phyloP scores from a whole-genome alignment of 2,113 vertebrate species.

The Tyto alba region DNA sequence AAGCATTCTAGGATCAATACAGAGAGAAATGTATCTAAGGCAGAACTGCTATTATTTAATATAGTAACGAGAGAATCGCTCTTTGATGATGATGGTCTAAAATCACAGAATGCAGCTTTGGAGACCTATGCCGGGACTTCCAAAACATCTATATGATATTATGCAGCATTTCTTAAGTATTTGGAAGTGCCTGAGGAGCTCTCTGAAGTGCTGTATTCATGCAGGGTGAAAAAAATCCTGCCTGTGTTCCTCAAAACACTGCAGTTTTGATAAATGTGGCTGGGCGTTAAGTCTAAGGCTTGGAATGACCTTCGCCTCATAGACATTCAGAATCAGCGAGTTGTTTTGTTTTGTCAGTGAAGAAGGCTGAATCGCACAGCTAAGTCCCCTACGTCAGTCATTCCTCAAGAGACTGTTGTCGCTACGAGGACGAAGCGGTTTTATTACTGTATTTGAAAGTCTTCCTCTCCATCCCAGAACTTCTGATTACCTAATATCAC shows the following conservation, averaged over 20 bases:
- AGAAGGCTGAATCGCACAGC: background rate
- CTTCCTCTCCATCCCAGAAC: background rate
- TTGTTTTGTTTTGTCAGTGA: background rate
- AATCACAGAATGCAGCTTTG: background rate
- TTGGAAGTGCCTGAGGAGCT: background rate
- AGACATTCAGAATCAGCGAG: background rate
- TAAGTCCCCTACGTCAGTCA: background rate
- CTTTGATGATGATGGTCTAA: background rate
- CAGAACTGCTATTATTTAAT: background rate
- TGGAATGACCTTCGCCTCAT: background rate
- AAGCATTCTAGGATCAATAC: background rate
- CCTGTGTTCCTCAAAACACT: background rate
- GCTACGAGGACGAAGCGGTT: background rate
- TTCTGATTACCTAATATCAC: background rate
- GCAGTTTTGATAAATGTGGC: background rate
- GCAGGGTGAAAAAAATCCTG: background rate
- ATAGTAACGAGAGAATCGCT: background rate
- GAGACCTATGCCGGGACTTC: background rate
- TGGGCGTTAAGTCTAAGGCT: background rate
- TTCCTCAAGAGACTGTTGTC: background rate
- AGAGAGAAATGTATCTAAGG: background rate
- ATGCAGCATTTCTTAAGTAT: background rate
- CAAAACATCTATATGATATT: background rate
- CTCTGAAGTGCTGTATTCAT: background rate
- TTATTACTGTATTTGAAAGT: background rate